These are phyloP conservation scores for Lomographa bimaculata DNA, from an alignment of 2,888 invertebrate genomes.

Conservation along the genomic window DNA sequence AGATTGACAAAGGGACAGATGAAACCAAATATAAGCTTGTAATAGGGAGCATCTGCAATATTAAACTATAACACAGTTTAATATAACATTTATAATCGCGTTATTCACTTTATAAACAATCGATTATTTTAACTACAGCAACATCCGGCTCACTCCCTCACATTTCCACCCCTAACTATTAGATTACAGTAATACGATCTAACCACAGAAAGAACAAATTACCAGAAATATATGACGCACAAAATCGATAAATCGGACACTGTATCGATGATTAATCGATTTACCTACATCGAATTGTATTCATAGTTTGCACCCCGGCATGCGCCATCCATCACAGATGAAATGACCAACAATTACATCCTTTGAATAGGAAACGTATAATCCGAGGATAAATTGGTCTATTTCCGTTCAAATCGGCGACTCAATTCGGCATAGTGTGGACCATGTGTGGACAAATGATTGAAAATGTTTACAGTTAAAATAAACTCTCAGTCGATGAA, in stretches of 20 bases:
- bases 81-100: too few species aligned
- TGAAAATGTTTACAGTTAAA: constrained; percentile 6
- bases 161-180: constrained; percentile 16
- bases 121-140: constrained; percentile 22
- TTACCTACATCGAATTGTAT: constrained; percentile 57
- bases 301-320: constrained; percentile 26
- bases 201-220: constrained; percentile 30
- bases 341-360: constrained; percentile 35
- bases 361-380: constrained; percentile 35
- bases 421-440: constrained; percentile 35
- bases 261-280: constrained; percentile 57
- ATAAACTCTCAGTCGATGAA: constrained; percentile 5
- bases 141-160: constrained; percentile 11
- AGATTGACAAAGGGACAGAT: too few species aligned
- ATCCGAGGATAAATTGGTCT: constrained; percentile 71
- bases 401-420: constrained; percentile 69
- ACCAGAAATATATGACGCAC: constrained; percentile 27
- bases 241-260: constrained; percentile 24
- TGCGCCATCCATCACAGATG: constrained; percentile 27
- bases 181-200: constrained; percentile 24
- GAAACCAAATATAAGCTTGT: too few species aligned
- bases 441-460: too few species aligned
- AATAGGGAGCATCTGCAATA: too few species aligned
- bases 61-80: too few species aligned
- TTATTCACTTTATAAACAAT: constrained; percentile 1